Conservation (phyloP, 2,888 invertebrate genomes). For the Helobdella robusta region DNA sequence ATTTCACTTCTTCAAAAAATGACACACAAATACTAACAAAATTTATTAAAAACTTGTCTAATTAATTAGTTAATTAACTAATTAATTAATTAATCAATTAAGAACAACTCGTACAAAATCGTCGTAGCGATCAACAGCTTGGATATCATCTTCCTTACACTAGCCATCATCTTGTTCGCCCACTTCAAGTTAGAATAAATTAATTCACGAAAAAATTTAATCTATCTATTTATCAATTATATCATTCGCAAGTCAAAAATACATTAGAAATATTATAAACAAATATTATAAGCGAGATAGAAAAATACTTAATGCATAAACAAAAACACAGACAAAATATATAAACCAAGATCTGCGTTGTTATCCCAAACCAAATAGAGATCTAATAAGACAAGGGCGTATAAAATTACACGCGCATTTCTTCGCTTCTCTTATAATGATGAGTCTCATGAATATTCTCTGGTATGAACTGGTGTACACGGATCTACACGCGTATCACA, state of each 20-base stretch:
- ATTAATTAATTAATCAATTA: too few relatives aligned
- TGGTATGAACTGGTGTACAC: conserved; percentile 32
- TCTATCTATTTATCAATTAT: background rate
- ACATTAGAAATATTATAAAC: too few relatives aligned
- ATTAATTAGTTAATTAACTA: too few relatives aligned
- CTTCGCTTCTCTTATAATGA: conserved; percentile 30
- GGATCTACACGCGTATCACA: conserved; percentile 22
- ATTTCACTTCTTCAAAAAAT: too few relatives aligned
- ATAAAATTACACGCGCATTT: conserved; percentile 32
- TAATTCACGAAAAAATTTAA: background rate
- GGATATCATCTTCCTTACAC: conserved; percentile 40
- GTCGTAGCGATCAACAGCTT: conserved; percentile 40
- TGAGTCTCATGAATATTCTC: conserved; percentile 28
- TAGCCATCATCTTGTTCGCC: conserved; percentile 41
- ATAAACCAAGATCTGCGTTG: too few relatives aligned
- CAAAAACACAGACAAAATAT: too few relatives aligned
- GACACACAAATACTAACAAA: too few relatives aligned
- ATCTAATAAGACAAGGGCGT: conserved; percentile 31
- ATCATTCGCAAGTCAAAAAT: too few relatives aligned
- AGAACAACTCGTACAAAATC: conserved; percentile 35
- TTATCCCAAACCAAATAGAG: too few relatives aligned
- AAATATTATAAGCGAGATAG: too few relatives aligned
- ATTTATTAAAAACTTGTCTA: too few relatives aligned
- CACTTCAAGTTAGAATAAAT: conserved; percentile 43
- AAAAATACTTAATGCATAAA: too few relatives aligned